Evolutionary conservation across 2,113 vertebrate genomes (phyloP).

Genomic region (Taxidea taxus): DNA sequence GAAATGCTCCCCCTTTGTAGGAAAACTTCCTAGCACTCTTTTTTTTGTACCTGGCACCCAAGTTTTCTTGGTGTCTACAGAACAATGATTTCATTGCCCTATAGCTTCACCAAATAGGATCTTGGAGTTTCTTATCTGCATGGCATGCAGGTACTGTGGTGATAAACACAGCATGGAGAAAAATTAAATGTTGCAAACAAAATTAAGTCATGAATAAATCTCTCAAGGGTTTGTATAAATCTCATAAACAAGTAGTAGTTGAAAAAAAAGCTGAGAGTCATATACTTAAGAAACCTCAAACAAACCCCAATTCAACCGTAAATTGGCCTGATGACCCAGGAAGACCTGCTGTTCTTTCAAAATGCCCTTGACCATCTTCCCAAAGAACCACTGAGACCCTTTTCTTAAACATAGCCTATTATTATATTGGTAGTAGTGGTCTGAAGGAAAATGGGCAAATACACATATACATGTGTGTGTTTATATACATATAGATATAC

Average conservation of each 20-base stretch:
- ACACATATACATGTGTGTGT: fast-evolving
- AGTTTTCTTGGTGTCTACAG: neutral
- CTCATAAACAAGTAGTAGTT: slow-evolving; percentile 45
- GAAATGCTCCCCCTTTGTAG: no score
- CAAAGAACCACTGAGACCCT: neutral
- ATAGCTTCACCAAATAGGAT: neutral
- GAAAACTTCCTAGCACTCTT: no score
- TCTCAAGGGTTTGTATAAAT: slow-evolving; percentile 47
- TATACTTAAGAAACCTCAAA: slow-evolving; percentile 49
- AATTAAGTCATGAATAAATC: slow-evolving; percentile 46
- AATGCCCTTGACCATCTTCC: neutral
- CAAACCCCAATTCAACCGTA: neutral
- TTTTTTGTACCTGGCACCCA: no score
- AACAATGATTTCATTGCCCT: no score
- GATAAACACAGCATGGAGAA: slow-evolving; percentile 15
- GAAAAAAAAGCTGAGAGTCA: slow-evolving; percentile 4
- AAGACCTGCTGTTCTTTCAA: neutral
- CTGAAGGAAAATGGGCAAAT: neutral
- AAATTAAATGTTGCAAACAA: slow-evolving; percentile 37
- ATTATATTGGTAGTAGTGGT: neutral
- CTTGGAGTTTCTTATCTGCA: neutral
- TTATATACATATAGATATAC: no score
- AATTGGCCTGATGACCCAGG: neutral
- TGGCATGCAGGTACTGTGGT: neutral
- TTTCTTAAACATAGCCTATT: neutral